A percentile compares a stretch with the other conserved stretches of the same genome.
phyloP scores from a whole-genome alignment of 2,888 invertebrate genomes.

The Alloscopus bannaensis region DNA sequence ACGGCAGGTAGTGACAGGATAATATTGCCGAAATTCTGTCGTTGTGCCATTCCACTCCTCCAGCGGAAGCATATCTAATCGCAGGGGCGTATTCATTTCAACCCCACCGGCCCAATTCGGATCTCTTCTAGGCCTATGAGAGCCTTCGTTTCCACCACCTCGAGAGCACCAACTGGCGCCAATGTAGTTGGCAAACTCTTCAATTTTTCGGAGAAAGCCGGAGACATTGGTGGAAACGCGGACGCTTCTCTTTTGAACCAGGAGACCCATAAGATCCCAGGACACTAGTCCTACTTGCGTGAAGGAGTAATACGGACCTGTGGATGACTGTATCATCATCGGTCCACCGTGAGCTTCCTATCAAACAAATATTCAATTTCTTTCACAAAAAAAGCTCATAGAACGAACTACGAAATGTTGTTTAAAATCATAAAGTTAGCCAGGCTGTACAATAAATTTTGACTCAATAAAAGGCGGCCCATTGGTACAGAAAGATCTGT shows the following conservation, averaged over 20 bases:
- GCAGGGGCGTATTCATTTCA: neutral
- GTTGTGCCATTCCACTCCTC: neutral
- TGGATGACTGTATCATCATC: conserved; percentile 1
- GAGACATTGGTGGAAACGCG: conserved; percentile 17
- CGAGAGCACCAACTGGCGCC: conserved; percentile 5
- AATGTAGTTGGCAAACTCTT: neutral
- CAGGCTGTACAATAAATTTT: conserved; percentile 16
- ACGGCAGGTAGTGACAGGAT: neutral
- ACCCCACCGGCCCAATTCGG: conserved; percentile 10
- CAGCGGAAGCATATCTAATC: neutral
- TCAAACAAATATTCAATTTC: too few species aligned
- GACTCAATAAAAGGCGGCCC: conserved; percentile 6
- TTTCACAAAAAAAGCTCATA: neutral
- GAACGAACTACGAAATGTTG: too few species aligned
- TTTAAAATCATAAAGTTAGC: neutral
- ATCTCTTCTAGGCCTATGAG: neutral
- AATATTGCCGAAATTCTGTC: neutral
- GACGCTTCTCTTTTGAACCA: conserved; percentile 2
- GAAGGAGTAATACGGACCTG: neutral
- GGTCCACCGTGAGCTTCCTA: conserved; percentile 25
- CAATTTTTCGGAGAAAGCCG: conserved; percentile 16
- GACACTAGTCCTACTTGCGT: conserved; percentile 17
- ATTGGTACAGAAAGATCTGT: conserved; percentile 13
- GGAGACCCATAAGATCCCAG: conserved; percentile 15
- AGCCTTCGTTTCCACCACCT: neutral